Base-by-base conservation (phyloP, 2,888 invertebrate species). In the Patella ulyssiponensis region DNA sequence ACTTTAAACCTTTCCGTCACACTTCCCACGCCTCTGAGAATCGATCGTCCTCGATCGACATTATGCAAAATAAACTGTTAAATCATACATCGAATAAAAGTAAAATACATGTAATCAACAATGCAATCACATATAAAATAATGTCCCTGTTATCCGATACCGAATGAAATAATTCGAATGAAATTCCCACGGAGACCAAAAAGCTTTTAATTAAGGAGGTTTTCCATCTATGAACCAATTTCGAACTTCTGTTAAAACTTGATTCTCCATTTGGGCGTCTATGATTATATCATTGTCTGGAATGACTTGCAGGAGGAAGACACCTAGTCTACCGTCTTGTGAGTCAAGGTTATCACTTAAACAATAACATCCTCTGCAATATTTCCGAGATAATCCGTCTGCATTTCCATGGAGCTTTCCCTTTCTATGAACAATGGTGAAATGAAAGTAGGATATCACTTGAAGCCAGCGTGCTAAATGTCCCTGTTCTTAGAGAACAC, bases 381-480 rank as follows among this genome's bases (percentile, higher is more conserved):
- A 69, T 11, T 64, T 33, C 11, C 74, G n/a, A 4, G 74, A 74
- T 44, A 74, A 44, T 27, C 64, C 74, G 17, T 74, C 74, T 3
- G 69, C 74, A 64, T 58, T 74, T 17, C 17, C 74, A 33, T 74
- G 51, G 14, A n/a, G 44, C 27, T 64, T 27, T n/a, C 52, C 73
- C 33, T 58, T 44, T 1, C 69, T n/a, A 64, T 75, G 70, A 14
- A 33, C 27, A 9, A 75, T 72, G 33, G 72, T 23, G 52, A 78
- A 78, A 51, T 75, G 72, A 53, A 72, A 75, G 44, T 73, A 73
- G 23, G 71, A 71, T 23, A 78, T 58, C 9, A 75, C 44, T 20
- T 64, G 72, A 15, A 72, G 33, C 78, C 75, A 78, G 52, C 75
- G 54, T 44, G 74, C 78, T 72, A 69, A 78, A 69, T 78, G 72